These are phyloP conservation scores for Oscheius sp. DNA, from an alignment of 2,888 invertebrate species.

Conservation along the genomic window DNA sequence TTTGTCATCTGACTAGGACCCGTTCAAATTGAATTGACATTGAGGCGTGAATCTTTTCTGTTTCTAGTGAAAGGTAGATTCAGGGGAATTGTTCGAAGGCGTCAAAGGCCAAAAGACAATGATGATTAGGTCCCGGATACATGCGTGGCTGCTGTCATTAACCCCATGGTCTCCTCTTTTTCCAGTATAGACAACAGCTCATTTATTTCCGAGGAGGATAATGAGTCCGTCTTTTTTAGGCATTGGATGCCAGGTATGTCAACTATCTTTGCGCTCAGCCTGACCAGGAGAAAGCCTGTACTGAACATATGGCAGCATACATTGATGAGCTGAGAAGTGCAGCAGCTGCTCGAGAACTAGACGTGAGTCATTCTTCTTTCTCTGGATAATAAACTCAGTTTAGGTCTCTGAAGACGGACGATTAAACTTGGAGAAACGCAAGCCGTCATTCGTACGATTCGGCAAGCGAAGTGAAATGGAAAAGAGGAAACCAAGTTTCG, in stretches of 20 bases:
- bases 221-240: too few species aligned
- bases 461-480: slow-evolving; percentile 50
- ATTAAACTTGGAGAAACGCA: slow-evolving; percentile 52
- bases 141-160: neutral
- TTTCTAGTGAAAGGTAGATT: neutral
- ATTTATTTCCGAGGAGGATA: too few species aligned
- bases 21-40: slow-evolving; percentile 28
- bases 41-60: slow-evolving; percentile 9
- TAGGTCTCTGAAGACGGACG: neutral
- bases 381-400: neutral
- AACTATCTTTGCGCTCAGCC: slow-evolving; percentile 5
- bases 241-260: neutral
- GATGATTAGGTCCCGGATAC: neutral
- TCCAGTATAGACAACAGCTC: neutral
- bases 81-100: neutral
- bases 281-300: slow-evolving; percentile 11
- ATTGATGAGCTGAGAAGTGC: neutral
- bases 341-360: neutral
- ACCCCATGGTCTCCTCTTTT: too few species aligned
- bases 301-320: neutral
- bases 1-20: neutral
- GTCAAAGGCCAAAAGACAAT: neutral
- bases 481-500: slow-evolving; percentile 57
- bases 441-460: slow-evolving; percentile 57
- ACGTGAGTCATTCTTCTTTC: neutral